These are phyloP conservation scores for Chelonia mydas DNA, from an alignment of 2,797 vertebrate genomes.

Conservation along the genomic window DNA sequence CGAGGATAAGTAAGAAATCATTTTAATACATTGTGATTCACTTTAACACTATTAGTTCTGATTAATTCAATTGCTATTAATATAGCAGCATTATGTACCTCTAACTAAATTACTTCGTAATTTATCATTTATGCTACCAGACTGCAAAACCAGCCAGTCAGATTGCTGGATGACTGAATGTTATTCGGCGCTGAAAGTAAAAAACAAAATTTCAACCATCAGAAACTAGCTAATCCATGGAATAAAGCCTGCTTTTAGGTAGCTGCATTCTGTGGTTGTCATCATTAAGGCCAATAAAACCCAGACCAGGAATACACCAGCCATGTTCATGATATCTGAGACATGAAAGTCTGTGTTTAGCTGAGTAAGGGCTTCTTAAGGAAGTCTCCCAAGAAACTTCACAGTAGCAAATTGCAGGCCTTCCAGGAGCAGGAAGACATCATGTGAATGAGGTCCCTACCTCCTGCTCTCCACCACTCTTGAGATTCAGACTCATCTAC, in stretches of 20 bases:
- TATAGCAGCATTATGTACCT: constrained; percentile 63
- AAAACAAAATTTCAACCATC: constrained; percentile 34
- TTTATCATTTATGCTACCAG: constrained; percentile 59
- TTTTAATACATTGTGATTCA: constrained; percentile 1
- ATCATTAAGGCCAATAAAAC: background rate
- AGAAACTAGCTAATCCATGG: background rate
- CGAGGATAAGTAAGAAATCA: constrained; percentile 56
- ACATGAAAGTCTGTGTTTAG: background rate
- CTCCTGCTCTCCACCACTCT: background rate
- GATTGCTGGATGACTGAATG: constrained; percentile 5
- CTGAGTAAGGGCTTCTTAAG: background rate
- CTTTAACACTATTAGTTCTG: constrained; percentile 66
- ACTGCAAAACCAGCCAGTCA: constrained; percentile 60
- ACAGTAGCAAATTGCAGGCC: background rate
- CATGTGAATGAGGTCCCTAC: background rate
- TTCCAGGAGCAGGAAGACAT: background rate
- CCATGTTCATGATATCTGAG: background rate
- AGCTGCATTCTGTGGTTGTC: background rate
- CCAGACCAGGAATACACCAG: background rate
- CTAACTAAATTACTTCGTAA: constrained; percentile 65
- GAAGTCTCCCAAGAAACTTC: background rate
- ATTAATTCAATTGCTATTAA: constrained; percentile 70
- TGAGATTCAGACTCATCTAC: background rate
- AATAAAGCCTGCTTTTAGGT: background rate
- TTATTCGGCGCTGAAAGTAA: constrained; percentile 58